A percentile compares a stretch with the other conserved stretches of the same genome.
phyloP scores from a whole-genome alignment of 2,113 vertebrate genomes.

The Lamprologus ornatipinnis region DNA sequence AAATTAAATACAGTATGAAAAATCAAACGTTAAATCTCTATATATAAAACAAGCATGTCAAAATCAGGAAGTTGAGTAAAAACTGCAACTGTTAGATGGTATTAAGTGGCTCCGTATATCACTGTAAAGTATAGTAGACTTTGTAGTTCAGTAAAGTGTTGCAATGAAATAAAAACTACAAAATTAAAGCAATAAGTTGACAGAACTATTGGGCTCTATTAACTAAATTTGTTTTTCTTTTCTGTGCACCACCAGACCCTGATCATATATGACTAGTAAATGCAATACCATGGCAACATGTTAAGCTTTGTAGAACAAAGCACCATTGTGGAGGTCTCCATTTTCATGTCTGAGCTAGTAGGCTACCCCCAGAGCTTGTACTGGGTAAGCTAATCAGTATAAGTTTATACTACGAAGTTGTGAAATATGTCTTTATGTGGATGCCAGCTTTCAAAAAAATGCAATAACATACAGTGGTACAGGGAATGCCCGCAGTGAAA shows the following conservation, averaged over 20 bases:
- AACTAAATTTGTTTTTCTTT: background rate
- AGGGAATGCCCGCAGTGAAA: background rate
- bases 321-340: background rate
- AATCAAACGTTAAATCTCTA: rapidly evolving
- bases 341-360: background rate
- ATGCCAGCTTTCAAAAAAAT: background rate
- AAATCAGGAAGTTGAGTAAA: background rate
- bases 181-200: rapidly evolving
- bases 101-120: background rate
- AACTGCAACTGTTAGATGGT: rapidly evolving
- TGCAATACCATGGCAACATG: background rate
- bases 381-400: background rate
- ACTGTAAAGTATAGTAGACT: background rate
- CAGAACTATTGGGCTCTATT: background rate
- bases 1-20: background rate
- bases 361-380: background rate
- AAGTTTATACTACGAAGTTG: background rate
- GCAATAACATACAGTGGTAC: background rate
- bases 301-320: background rate
- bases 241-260: background rate
- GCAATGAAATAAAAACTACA: background rate
- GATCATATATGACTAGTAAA: background rate
- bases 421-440: background rate
- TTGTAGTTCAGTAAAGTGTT: background rate
- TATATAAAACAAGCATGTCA: background rate